Evolutionary conservation across 2,797 vertebrate genomes (phyloP).

Genomic region (Syngnathus rostellatus): DNA sequence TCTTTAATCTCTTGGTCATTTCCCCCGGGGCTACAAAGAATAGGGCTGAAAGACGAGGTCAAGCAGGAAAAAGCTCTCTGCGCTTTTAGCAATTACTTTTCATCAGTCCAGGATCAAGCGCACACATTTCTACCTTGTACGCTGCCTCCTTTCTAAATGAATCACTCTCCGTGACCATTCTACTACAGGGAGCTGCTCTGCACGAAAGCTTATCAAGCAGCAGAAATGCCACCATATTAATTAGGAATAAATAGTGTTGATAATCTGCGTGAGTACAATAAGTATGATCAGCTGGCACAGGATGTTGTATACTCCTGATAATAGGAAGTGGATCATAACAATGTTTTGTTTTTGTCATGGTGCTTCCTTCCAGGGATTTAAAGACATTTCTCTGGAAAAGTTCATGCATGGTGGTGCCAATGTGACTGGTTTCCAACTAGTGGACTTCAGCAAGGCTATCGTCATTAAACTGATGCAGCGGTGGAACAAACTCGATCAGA

Average conservation of each 20-base stretch:
- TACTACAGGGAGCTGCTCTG: slow-evolving; percentile 24
- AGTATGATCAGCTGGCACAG: not conserved
- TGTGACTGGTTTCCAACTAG: slow-evolving; percentile 94
- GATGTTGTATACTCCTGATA: not conserved
- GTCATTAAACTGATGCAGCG: slow-evolving; percentile 96
- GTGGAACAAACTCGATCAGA: slow-evolving; percentile 98
- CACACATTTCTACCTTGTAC: slow-evolving; percentile 26
- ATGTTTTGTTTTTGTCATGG: not conserved
- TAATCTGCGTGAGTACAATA: no score
- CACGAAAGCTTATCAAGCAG: slow-evolving; percentile 3
- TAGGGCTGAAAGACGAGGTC: slow-evolving; percentile 23
- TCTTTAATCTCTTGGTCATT: slow-evolving; percentile 33
- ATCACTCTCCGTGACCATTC: slow-evolving; percentile 24
- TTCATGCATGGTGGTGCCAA: slow-evolving; percentile 98
- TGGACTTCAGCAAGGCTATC: slow-evolving; percentile 93
- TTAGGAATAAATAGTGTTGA: not conserved
- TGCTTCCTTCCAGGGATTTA: slow-evolving; percentile 79
- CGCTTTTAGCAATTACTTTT: slow-evolving; percentile 52
- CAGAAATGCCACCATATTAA: slow-evolving; percentile 3
- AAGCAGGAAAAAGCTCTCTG: slow-evolving; percentile 26
- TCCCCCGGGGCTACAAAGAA: slow-evolving; percentile 21
- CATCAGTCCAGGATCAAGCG: slow-evolving; percentile 33
- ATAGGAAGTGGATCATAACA: not conserved
- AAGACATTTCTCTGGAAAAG: slow-evolving; percentile 95
- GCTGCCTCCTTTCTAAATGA: slow-evolving; percentile 24